Percentiles rank a stretch among this genome's conserved stretches.
Conservation (phyloP, 2,888 invertebrate species). For the Onthophagus sagittarius region DNA sequence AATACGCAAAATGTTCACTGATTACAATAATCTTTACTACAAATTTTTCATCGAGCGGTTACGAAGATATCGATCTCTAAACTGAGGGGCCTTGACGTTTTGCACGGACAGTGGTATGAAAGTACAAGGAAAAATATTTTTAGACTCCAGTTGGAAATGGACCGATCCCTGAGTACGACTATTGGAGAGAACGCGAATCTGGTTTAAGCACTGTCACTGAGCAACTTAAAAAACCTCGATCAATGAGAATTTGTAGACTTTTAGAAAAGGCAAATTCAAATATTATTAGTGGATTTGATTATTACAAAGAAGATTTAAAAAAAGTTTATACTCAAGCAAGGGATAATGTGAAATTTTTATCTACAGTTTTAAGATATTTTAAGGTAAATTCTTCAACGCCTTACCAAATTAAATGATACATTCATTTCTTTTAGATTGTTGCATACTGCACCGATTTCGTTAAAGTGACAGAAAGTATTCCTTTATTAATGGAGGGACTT, state of each 20-base stretch:
- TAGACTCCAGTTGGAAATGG: constrained; percentile 65
- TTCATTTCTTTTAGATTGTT: constrained; percentile 37
- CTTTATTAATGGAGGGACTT: constrained; percentile 76
- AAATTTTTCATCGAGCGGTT: too few relatives aligned
- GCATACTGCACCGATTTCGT: constrained; percentile 59
- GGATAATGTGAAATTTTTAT: constrained; percentile 75
- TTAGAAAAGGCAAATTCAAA: constrained; percentile 56
- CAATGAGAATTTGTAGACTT: constrained; percentile 58
- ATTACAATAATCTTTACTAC: too few relatives aligned
- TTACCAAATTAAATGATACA: background rate
- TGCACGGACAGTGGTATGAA: too few relatives aligned
- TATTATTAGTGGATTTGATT: constrained; percentile 57
- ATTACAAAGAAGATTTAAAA: constrained; percentile 59
- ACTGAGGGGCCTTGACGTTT: too few relatives aligned
- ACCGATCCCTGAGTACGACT: constrained; percentile 80
- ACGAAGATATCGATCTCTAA: too few relatives aligned
- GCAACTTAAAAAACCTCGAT: constrained; percentile 71
- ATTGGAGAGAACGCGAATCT: constrained; percentile 79
- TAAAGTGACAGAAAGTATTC: constrained; percentile 68
- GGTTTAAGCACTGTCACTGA: constrained; percentile 75
- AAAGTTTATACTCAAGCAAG: constrained; percentile 68
- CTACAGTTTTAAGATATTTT: constrained; percentile 70
- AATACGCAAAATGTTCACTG: too few relatives aligned
- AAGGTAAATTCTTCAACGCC: constrained; percentile 46
- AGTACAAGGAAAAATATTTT: too few relatives aligned